These are phyloP conservation scores for Notiomystis cincta DNA, from an alignment of 2,113 vertebrate species.

Conservation along the genomic window DNA sequence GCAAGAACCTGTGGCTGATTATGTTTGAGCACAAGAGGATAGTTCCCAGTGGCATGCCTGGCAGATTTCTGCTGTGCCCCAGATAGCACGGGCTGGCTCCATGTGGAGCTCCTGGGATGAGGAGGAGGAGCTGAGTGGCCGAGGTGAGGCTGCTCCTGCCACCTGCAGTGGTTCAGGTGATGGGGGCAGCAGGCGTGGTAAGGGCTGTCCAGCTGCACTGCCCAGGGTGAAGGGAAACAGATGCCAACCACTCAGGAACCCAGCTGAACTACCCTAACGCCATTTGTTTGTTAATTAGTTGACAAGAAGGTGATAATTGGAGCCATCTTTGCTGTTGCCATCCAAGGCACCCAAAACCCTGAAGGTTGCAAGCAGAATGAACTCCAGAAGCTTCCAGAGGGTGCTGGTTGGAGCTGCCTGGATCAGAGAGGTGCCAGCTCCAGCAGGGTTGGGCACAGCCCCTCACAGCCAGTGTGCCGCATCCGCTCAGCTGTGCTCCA, in stretches of 20 bases:
- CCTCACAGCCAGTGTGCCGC: fast-evolving
- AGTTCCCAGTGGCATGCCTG: not conserved
- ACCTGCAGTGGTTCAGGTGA: not conserved
- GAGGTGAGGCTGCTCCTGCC: not conserved
- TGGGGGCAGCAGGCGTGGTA: not conserved
- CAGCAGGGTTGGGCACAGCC: not conserved
- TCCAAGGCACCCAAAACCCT: not conserved
- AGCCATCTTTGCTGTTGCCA: not conserved
- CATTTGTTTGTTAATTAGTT: not conserved
- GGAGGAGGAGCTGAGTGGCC: not conserved
- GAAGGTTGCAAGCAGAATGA: not conserved
- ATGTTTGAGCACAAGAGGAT: not conserved
- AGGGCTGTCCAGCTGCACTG: not conserved
- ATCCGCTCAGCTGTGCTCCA: not conserved
- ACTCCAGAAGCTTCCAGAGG: not conserved
- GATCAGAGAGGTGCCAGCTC: not conserved
- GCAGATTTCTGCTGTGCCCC: not conserved
- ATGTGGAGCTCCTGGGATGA: fast-evolving
- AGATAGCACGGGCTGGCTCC: not conserved
- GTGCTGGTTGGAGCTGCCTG: not conserved
- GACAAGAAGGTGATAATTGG: not conserved
- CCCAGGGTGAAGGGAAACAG: not conserved
- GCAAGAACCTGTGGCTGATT: not conserved
- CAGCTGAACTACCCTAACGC: not conserved
- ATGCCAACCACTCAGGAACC: not conserved